These are phyloP conservation scores for Drosophila sulfurigaster DNA, from an alignment of 1,140 invertebrate genomes.

Conservation along the genomic window DNA sequence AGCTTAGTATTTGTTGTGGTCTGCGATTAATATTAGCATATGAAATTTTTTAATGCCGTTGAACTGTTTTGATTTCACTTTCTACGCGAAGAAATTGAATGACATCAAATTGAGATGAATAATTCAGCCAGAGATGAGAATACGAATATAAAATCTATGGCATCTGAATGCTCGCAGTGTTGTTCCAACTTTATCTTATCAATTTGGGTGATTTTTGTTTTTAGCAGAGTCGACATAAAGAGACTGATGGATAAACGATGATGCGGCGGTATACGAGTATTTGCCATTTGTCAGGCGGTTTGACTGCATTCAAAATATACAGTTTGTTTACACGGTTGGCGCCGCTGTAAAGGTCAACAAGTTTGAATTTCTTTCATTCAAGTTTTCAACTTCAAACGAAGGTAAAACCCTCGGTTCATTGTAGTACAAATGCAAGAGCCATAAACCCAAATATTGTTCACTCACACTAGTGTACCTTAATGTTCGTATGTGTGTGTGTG, in stretches of 20 bases:
- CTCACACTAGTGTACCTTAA: not conserved
- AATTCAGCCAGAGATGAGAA: conserved; percentile 13
- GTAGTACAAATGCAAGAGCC: conserved; percentile 59
- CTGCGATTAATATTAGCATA: conserved; percentile 56
- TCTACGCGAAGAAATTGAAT: conserved; percentile 39
- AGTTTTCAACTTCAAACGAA: conserved; percentile 43
- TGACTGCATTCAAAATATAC: conserved; percentile 54
- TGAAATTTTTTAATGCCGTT: conserved; percentile 57
- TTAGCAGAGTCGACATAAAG: not conserved
- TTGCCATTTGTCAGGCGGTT: conserved; percentile 42
- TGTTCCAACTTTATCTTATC: conserved; percentile 45
- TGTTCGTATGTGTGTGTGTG: not conserved
- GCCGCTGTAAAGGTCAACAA: conserved; percentile 72
- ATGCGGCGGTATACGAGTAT: conserved; percentile 10
- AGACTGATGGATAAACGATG: not conserved
- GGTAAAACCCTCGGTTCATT: conserved; percentile 47
- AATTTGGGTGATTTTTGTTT: not conserved
- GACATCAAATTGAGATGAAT: conserved; percentile 31
- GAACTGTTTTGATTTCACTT: conserved; percentile 70
- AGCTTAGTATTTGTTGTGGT: not conserved
- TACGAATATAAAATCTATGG: conserved; percentile 1
- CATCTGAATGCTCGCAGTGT: conserved; percentile 1
- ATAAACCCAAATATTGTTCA: conserved; percentile 64
- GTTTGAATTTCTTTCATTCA: conserved; percentile 49
- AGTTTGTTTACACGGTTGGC: conserved; percentile 61